Conservation (phyloP, 2,888 invertebrate genomes). For the Trissonchulus latispiculum region DNA sequence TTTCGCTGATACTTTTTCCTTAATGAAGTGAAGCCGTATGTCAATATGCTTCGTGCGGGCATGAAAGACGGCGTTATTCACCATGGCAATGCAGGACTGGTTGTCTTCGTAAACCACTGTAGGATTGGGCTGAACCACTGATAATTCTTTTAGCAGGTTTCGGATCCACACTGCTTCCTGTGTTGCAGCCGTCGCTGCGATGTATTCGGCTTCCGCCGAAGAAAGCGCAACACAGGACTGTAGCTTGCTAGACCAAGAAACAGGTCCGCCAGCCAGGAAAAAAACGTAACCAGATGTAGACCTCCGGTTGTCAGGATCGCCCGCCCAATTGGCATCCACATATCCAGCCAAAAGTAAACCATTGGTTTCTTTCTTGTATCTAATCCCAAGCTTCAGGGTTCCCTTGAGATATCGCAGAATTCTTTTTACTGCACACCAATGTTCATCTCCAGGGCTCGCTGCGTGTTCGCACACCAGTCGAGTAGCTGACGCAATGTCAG, state of each 20-base stretch:
- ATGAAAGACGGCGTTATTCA: neutral
- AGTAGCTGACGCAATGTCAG: too few species aligned
- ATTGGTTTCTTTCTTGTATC: neutral
- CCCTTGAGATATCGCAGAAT: neutral
- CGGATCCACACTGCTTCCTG: neutral
- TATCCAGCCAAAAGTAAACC: neutral
- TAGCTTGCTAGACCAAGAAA: neutral
- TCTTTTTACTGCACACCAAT: neutral
- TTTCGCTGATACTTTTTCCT: neutral
- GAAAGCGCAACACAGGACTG: neutral
- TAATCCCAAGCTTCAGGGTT: neutral
- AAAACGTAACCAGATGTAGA: neutral
- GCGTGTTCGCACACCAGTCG: too few species aligned
- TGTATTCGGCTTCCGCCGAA: neutral
- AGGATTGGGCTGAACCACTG: neutral
- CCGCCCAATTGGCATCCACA: neutral
- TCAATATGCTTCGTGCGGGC: neutral
- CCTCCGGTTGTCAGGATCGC: neutral
- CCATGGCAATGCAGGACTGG: neutral
- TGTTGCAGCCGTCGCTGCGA: neutral
- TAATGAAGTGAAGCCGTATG: neutral
- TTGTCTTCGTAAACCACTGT: neutral
- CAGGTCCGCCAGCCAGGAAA: neutral
- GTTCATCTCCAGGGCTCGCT: neutral
- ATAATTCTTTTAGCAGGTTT: neutral